Conservation (phyloP, 2,888 invertebrate species). For the Amphipoea oculea region DNA sequence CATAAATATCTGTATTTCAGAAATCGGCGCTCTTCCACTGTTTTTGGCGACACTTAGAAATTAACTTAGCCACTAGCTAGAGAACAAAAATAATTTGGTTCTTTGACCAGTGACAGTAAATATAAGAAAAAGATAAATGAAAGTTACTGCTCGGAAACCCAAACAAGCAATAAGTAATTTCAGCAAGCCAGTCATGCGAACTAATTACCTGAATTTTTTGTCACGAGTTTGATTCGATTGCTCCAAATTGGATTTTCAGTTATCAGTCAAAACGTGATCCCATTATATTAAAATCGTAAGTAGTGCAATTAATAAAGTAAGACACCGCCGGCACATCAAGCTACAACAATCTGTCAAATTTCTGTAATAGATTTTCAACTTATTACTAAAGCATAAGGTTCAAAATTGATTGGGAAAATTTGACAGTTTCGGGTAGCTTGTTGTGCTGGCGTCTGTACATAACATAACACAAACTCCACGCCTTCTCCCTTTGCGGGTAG, state of each 20-base stretch:
- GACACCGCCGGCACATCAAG: no score
- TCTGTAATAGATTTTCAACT: no score
- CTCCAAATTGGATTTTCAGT: constrained; percentile 2
- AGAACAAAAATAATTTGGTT: not conserved
- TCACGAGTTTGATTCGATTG: not conserved
- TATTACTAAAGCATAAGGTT: no score
- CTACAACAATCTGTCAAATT: no score
- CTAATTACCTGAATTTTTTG: constrained; percentile 7
- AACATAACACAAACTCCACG: not conserved
- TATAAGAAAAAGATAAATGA: not conserved
- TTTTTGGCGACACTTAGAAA: not conserved
- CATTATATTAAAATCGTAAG: not conserved
- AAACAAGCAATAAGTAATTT: not conserved
- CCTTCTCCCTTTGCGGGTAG: not conserved
- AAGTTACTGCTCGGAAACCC: not conserved
- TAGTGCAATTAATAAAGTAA: no score
- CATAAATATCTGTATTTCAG: not conserved
- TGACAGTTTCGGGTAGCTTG: no score
- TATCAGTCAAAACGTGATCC: not conserved
- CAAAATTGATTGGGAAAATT: no score
- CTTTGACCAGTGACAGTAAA: not conserved
- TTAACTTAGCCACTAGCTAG: not conserved
- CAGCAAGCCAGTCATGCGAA: not conserved
- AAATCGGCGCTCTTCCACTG: not conserved
- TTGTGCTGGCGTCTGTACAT: not conserved